Evolutionary conservation across 2,888 invertebrate species (phyloP).

Genomic region (Marronus borbonicus): DNA sequence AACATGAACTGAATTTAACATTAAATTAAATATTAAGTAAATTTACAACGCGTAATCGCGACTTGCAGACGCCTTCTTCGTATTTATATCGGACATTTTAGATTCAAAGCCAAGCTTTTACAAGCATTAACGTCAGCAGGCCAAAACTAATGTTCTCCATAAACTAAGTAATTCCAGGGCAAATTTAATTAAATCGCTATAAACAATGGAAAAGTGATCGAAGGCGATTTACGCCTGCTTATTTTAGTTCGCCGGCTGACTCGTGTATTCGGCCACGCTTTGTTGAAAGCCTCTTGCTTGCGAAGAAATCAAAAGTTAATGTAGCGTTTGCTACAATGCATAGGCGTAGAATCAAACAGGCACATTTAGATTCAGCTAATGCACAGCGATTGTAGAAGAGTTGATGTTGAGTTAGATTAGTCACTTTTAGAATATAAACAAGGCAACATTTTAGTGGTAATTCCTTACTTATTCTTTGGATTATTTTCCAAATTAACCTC

Average conservation of each 20-base stretch:
- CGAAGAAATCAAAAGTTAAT: slow-evolving; percentile 1
- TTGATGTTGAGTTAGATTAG: no score
- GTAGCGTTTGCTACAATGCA: neutral
- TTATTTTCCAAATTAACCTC: no score
- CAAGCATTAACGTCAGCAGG: slow-evolving; percentile 24
- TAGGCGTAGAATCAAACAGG: neutral
- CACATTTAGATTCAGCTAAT: no score
- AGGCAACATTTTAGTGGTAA: no score
- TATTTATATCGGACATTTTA: neutral
- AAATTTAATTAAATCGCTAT: slow-evolving; percentile 58
- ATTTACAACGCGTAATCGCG: neutral
- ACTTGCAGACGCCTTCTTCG: neutral
- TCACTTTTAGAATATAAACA: no score
- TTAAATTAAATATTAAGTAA: neutral
- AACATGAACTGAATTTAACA: no score
- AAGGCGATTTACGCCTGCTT: slow-evolving; percentile 55
- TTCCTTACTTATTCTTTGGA: no score
- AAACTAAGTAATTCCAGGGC: slow-evolving; percentile 41
- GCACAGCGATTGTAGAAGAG: no score
- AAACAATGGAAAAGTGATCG: slow-evolving; percentile 52
- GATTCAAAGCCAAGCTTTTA: neutral
- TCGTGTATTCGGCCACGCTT: neutral
- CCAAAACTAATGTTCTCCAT: slow-evolving; percentile 33
- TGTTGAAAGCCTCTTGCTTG: neutral
- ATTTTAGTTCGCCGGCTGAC: slow-evolving; percentile 49